phyloP scores from a whole-genome alignment of 2,888 invertebrate species.

The Hirudinaria manillensis region DNA sequence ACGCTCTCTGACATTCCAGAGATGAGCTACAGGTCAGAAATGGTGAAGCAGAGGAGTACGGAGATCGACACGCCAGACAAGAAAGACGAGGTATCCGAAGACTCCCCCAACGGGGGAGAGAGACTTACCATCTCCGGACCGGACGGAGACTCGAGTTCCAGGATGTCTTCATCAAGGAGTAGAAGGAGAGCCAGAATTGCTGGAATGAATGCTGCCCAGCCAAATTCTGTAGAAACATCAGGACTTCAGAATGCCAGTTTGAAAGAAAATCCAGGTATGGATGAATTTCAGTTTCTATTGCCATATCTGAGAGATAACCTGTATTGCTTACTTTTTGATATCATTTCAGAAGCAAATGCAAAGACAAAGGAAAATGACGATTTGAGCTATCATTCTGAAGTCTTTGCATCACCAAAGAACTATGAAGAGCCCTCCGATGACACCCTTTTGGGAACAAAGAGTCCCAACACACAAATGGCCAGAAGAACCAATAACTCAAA shows the following conservation, averaged over 20 bases:
- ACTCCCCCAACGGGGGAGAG: neutral
- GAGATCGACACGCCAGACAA: neutral
- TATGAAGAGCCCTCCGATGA: no score
- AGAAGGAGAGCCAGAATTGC: neutral
- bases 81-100: constrained; percentile 1
- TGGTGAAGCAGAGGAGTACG: constrained; percentile 15
- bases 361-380: no score
- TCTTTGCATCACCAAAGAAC: no score
- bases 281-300: neutral
- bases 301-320: no score
- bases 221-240: neutral
- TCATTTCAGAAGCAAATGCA: no score
- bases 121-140: neutral
- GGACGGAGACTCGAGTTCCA: neutral
- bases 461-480: neutral
- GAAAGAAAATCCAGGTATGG: neutral
- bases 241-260: neutral
- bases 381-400: no score
- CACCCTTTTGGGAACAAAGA: neutral
- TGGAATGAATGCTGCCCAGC: neutral
- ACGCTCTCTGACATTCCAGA: constrained; percentile 24
- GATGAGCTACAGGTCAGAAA: constrained; percentile 27
- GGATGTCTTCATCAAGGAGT: constrained; percentile 4
- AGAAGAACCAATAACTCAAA: neutral
- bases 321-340: no score